phyloP scores from a whole-genome alignment of 2,113 vertebrate genomes.

The Myiopsitta monachus region DNA sequence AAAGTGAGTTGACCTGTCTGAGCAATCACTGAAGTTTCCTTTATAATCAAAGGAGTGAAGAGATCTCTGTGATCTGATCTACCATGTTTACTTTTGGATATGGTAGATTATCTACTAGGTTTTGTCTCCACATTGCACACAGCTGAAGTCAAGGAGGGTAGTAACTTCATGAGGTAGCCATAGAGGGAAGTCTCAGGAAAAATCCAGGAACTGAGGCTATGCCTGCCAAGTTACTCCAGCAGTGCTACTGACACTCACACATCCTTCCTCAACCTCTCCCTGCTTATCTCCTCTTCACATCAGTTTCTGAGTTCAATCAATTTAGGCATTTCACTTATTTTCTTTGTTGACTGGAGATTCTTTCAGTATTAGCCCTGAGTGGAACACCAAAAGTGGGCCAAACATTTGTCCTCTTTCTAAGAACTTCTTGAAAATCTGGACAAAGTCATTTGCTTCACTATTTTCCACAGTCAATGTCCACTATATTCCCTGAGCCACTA shows the following conservation, averaged over 20 bases:
- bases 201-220: neutral
- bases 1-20: neutral
- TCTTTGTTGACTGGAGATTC: neutral
- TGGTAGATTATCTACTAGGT: neutral
- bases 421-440: neutral
- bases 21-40: neutral
- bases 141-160: neutral
- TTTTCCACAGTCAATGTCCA: neutral
- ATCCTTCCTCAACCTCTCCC: neutral
- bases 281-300: neutral
- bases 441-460: neutral
- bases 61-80: neutral
- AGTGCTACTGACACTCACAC: neutral
- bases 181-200: neutral
- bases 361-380: fast-evolving
- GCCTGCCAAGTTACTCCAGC: neutral
- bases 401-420: neutral
- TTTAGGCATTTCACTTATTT: neutral
- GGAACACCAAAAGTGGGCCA: neutral
- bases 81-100: neutral
- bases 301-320: neutral
- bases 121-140: neutral
- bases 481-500: neutral
- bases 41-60: neutral
- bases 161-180: neutral